These are phyloP conservation scores for Stigmatopora nigra DNA, from an alignment of 2,113 vertebrate genomes.

Conservation along the genomic window DNA sequence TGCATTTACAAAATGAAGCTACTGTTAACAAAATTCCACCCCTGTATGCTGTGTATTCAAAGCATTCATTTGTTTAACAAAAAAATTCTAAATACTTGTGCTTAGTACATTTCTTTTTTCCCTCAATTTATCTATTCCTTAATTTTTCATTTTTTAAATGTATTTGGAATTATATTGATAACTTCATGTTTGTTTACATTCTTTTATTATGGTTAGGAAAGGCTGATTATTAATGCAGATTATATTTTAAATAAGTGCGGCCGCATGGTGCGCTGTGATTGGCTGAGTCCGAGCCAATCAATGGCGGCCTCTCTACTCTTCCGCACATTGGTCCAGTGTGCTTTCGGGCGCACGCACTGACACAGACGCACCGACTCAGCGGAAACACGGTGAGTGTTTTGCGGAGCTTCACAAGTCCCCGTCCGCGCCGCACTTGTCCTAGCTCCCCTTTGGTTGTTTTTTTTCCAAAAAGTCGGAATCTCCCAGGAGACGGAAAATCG, in stretches of 20 bases:
- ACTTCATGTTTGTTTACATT: too few relatives aligned
- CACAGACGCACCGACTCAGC: conserved; percentile 24
- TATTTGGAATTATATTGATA: too few relatives aligned
- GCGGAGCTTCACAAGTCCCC: background rate
- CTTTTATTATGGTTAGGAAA: too few relatives aligned
- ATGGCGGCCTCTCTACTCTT: conserved; percentile 8
- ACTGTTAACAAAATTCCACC: too few relatives aligned
- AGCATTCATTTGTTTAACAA: too few relatives aligned
- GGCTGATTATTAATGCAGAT: background rate
- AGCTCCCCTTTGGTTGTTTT: background rate
- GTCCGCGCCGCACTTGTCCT: background rate
- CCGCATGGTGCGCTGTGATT: conserved; percentile 34
- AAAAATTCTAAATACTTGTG: too few relatives aligned
- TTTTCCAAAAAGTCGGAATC: background rate
- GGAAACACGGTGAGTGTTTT: conserved; percentile 52
- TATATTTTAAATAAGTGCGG: background rate
- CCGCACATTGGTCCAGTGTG: conserved; percentile 39
- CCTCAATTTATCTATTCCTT: too few relatives aligned
- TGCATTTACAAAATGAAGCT: too few relatives aligned
- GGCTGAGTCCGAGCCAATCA: conserved; percentile 53
- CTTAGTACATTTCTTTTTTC: too few relatives aligned
- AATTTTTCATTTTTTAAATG: too few relatives aligned
- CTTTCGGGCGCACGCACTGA: conserved; percentile 16
- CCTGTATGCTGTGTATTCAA: too few relatives aligned
- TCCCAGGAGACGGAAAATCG: background rate